These are phyloP conservation scores for Erebia aethiops DNA, from an alignment of 2,888 invertebrate species.

Conservation along the genomic window DNA sequence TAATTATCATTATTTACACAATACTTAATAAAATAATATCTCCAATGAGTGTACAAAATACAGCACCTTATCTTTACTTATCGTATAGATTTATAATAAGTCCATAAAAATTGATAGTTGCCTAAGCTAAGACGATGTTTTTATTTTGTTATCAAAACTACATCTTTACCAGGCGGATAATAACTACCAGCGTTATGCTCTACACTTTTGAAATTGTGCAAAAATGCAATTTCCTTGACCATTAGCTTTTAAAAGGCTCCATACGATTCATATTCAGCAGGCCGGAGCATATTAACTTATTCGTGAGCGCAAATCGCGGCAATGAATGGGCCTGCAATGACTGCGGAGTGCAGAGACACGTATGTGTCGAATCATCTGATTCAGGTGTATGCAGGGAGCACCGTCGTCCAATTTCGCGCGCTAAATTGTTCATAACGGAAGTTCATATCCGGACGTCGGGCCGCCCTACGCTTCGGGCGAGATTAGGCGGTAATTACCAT, in stretches of 20 bases:
- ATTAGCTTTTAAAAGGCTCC: slow-evolving; percentile 59
- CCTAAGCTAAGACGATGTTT: neutral
- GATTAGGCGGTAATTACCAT: slow-evolving; percentile 85
- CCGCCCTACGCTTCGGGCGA: slow-evolving; percentile 79
- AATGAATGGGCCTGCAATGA: slow-evolving; percentile 60
- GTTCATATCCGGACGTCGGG: slow-evolving; percentile 90
- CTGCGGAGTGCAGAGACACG: slow-evolving; percentile 52
- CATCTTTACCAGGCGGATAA: neutral
- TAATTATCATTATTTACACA: too few relatives aligned
- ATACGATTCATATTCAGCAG: slow-evolving; percentile 62
- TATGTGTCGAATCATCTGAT: slow-evolving; percentile 60
- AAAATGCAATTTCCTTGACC: slow-evolving; percentile 64
- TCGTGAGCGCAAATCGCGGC: slow-evolving; percentile 55
- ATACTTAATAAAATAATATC: too few relatives aligned
- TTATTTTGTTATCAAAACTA: neutral
- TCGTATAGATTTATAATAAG: neutral
- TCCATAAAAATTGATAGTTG: neutral
- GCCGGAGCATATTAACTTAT: slow-evolving; percentile 54
- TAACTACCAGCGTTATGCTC: slow-evolving; percentile 36
- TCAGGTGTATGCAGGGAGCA: slow-evolving; percentile 72
- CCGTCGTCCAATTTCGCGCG: slow-evolving; percentile 85
- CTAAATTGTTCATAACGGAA: slow-evolving; percentile 94
- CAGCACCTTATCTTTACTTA: neutral
- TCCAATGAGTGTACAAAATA: too few relatives aligned
- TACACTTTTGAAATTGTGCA: slow-evolving; percentile 58